Evolutionary conservation across 2,113 vertebrate genomes (phyloP).

Genomic region (Okapia johnstoni): DNA sequence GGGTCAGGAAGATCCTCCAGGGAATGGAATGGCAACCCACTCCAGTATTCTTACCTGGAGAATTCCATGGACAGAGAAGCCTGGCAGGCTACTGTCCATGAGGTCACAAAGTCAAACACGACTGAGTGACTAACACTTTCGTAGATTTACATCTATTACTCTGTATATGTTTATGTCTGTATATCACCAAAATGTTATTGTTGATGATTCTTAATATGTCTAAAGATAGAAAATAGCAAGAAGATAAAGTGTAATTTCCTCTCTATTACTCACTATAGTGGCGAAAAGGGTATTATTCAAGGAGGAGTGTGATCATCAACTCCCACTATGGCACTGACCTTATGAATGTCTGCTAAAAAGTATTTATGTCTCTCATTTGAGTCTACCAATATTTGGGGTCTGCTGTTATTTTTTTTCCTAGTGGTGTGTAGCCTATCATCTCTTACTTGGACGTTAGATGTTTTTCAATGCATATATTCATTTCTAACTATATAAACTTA

Average conservation of each 20-base stretch:
- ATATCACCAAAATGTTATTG: background rate
- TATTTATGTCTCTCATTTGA: background rate
- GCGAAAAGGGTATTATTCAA: background rate
- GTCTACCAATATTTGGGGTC: accelerated
- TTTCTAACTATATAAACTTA: background rate
- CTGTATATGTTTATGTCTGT: background rate
- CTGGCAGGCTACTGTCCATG: background rate
- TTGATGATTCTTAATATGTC: background rate
- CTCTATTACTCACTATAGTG: background rate
- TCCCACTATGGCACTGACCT: accelerated
- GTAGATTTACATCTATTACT: background rate
- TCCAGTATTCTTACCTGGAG: background rate
- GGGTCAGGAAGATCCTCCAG: background rate
- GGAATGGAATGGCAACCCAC: background rate
- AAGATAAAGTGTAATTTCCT: background rate
- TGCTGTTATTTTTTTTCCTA: background rate
- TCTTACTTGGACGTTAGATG: background rate
- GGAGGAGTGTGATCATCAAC: background rate
- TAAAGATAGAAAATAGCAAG: background rate
- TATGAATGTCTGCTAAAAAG: background rate
- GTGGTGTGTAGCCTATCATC: background rate
- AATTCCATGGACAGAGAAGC: background rate
- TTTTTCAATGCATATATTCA: background rate
- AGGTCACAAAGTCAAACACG: background rate
- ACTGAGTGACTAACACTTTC: background rate